phyloP scores from a whole-genome alignment of 2,797 vertebrate species.

The Chanos chanos region DNA sequence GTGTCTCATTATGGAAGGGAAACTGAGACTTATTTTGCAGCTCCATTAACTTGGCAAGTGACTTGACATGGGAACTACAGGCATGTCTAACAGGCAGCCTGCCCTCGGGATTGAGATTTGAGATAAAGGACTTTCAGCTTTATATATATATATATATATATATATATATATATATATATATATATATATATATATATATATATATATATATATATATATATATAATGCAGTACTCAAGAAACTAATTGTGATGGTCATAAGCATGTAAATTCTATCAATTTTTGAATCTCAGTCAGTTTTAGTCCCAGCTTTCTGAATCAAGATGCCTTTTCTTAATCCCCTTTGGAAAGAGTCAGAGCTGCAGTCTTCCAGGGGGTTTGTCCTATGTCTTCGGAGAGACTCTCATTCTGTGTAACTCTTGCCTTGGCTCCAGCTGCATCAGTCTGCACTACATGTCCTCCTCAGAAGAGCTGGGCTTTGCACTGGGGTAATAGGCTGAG shows the following conservation, averaged over 20 bases:
- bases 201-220: too few species aligned
- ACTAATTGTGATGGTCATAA: too few species aligned
- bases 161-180: too few species aligned
- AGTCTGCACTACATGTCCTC: slow-evolving; percentile 71
- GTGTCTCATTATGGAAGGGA: slow-evolving; percentile 66
- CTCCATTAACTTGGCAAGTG: slow-evolving; percentile 67
- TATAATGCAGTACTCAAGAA: too few species aligned
- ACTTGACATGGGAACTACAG: slow-evolving; percentile 54
- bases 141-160: too few species aligned
- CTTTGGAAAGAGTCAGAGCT: neutral
- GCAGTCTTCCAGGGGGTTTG: slow-evolving; percentile 24
- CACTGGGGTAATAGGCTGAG: slow-evolving; percentile 72
- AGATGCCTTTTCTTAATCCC: neutral
- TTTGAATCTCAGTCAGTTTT: neutral
- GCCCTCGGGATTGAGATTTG: slow-evolving; percentile 13
- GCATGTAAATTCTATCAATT: neutral
- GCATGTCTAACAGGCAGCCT: slow-evolving; percentile 31
- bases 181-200: too few species aligned
- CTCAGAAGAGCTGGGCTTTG: slow-evolving; percentile 72
- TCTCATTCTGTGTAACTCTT: slow-evolving; percentile 6
- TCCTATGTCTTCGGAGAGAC: slow-evolving; percentile 4
- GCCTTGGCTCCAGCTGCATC: slow-evolving; percentile 51
- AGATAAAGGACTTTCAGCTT: slow-evolving; percentile 14
- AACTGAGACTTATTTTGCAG: slow-evolving; percentile 65
- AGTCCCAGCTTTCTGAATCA: neutral